phyloP scores from a whole-genome alignment of 35 echinoderm and acorn worm genomes.

The Amphiura filiformis region DNA sequence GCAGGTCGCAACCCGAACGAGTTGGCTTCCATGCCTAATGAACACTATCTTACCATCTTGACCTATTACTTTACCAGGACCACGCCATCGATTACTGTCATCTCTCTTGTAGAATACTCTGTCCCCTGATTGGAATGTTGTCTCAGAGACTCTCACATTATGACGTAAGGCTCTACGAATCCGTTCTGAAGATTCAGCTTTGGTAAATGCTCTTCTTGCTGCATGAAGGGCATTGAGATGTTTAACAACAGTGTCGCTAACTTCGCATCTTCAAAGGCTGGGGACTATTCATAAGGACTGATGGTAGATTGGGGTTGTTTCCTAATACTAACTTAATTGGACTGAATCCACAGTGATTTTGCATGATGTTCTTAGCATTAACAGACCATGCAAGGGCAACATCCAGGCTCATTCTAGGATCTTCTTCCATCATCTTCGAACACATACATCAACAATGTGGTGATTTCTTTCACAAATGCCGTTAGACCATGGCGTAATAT shows the following conservation, averaged over 20 bases:
- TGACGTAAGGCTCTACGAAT: conserved; percentile 21
- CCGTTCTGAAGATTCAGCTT: conserved; percentile 13
- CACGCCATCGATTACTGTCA: conserved; percentile 31
- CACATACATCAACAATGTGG: background rate
- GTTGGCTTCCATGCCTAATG: no score
- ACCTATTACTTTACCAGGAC: conserved; percentile 35
- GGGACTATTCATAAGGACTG: background rate
- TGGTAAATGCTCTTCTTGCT: conserved; percentile 8
- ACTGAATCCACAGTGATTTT: conserved; percentile 14
- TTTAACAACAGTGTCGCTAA: background rate
- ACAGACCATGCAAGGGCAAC: conserved; percentile 13
- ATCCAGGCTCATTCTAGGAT: background rate
- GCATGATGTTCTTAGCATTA: conserved; percentile 18
- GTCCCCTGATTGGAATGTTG: background rate
- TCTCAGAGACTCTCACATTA: background rate
- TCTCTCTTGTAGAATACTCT: conserved; percentile 25
- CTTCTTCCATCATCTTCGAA: background rate
- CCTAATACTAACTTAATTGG: background rate
- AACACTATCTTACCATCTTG: no score
- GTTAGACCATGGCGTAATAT: background rate
- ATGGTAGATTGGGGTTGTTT: background rate
- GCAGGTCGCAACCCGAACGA: no score
- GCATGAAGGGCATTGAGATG: conserved; percentile 22
- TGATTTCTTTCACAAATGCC: conserved; percentile 20
- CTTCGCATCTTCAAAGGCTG: background rate